phyloP scores from a whole-genome alignment of 2,888 invertebrate species.

The Brachypterus glaber region DNA sequence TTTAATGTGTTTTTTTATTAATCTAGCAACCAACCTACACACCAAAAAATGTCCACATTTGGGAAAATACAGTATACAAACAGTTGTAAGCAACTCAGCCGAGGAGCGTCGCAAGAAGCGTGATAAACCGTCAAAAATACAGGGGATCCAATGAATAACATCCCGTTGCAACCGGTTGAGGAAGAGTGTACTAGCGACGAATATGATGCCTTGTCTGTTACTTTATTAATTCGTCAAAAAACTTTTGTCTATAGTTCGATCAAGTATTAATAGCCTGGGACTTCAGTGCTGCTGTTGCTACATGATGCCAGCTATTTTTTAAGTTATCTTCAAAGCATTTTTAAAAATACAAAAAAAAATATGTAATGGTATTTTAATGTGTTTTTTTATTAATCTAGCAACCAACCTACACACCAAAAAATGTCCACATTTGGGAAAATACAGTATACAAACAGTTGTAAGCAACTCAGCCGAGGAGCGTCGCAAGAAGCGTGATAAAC shows the following conservation, averaged over 20 bases:
- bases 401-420: slow-evolving; percentile 51
- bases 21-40: slow-evolving; percentile 54
- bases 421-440: slow-evolving; percentile 62
- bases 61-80: slow-evolving; percentile 54
- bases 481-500: slow-evolving; percentile 31
- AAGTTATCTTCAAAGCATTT: not conserved
- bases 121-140: no score
- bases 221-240: no score
- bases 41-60: slow-evolving; percentile 59
- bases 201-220: slow-evolving; percentile 48
- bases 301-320: not conserved
- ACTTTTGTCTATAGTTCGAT: no score
- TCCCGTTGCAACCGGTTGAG: not conserved
- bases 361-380: slow-evolving; percentile 3
- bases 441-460: slow-evolving; percentile 43
- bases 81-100: slow-evolving; percentile 14
- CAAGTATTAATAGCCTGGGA: no score
- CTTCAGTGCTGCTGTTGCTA: no score
- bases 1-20: slow-evolving; percentile 25
- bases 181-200: slow-evolving; percentile 27
- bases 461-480: slow-evolving; percentile 25
- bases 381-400: slow-evolving; percentile 47
- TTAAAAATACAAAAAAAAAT: not conserved
- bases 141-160: not conserved
- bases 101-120: slow-evolving; percentile 36